A percentile compares a stretch with the other conserved stretches of the same genome.
phyloP scores from a whole-genome alignment of 2,888 invertebrate genomes.

The Macaria notata region DNA sequence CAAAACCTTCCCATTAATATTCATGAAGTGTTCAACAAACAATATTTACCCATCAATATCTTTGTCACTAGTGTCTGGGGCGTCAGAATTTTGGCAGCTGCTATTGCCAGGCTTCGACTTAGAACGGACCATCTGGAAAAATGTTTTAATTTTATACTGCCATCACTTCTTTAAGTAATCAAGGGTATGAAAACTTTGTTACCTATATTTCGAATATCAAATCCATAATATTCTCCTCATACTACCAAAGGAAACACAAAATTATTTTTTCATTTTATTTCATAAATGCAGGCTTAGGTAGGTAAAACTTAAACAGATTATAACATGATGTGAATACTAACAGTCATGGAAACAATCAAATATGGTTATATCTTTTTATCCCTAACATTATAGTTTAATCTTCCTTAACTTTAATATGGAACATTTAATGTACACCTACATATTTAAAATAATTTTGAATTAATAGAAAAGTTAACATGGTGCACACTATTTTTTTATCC shows the following conservation, averaged over 20 bases:
- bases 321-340: neutral
- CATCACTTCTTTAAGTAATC: neutral
- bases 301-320: neutral
- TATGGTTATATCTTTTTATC: too few relatives aligned
- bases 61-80: constrained; percentile 66
- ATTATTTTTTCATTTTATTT: constrained; percentile 23
- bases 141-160: constrained; percentile 37
- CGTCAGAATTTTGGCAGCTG: constrained; percentile 68
- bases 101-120: constrained; percentile 65
- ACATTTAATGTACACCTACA: too few relatives aligned
- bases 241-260: constrained; percentile 30
- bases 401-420: constrained; percentile 11
- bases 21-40: neutral
- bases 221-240: neutral
- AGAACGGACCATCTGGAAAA: constrained; percentile 76
- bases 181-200: constrained; percentile 12
- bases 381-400: too few relatives aligned
- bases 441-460: too few relatives aligned
- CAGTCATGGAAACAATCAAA: too few relatives aligned
- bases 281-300: constrained; percentile 1
- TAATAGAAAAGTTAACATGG: too few relatives aligned
- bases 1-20: too few relatives aligned
- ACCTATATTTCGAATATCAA: constrained; percentile 11
- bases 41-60: constrained; percentile 77
- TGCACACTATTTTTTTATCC: constrained; percentile 34